Conservation (phyloP, 2,113 vertebrate species). For the Leptobrachium leishanense region DNA sequence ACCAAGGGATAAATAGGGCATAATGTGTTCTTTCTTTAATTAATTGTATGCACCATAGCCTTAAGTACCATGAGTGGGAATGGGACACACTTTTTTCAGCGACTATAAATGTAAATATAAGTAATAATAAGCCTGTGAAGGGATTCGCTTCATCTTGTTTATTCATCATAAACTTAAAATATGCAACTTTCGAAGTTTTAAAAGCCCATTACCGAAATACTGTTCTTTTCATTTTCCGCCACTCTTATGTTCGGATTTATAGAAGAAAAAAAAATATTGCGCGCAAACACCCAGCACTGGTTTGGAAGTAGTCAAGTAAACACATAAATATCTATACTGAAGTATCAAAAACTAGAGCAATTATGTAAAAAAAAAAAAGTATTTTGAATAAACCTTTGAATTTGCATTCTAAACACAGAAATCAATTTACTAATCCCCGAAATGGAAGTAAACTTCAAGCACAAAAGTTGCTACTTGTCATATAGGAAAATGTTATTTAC, state of each 20-base stretch:
- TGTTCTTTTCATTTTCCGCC: neutral
- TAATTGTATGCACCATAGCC: slow-evolving; percentile 9
- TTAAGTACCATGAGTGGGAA: neutral
- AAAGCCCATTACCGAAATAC: slow-evolving; percentile 17
- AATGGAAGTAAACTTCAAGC: too few relatives aligned
- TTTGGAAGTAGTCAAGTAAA: too few relatives aligned
- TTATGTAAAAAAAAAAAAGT: too few relatives aligned
- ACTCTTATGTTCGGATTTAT: neutral
- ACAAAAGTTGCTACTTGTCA: too few relatives aligned
- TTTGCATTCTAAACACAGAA: too few relatives aligned
- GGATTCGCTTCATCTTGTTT: slow-evolving; percentile 7
- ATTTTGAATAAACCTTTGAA: too few relatives aligned
- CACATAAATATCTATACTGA: too few relatives aligned
- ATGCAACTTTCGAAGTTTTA: slow-evolving; percentile 23
- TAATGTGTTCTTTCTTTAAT: slow-evolving; percentile 4
- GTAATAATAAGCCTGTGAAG: neutral
- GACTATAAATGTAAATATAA: neutral
- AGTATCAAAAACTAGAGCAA: too few relatives aligned
- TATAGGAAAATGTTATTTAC: too few relatives aligned
- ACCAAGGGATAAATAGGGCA: slow-evolving; percentile 15
- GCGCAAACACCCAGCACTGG: too few relatives aligned
- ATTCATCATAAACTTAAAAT: slow-evolving; percentile 22
- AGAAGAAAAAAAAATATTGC: too few relatives aligned
- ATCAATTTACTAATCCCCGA: too few relatives aligned
- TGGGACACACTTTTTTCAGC: slow-evolving; percentile 7